These are phyloP conservation scores for Octodon degus DNA, from an alignment of 2,113 vertebrate genomes.

Conservation along the genomic window DNA sequence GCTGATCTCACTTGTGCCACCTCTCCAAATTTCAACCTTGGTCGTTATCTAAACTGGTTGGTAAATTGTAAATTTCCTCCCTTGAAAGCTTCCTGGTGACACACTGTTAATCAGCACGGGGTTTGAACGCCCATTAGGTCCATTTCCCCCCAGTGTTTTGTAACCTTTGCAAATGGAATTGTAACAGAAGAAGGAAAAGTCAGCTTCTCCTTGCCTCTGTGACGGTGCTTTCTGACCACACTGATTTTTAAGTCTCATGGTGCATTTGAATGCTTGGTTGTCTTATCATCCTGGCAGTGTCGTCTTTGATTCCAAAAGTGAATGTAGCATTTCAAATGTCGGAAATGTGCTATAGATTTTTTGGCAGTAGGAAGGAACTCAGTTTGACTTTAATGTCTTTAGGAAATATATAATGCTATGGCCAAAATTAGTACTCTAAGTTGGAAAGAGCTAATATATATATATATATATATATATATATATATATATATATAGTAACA, in stretches of 20 bases:
- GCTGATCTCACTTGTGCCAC: conserved; percentile 59
- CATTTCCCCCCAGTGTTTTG: conserved; percentile 55
- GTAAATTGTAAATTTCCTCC: conserved; percentile 50
- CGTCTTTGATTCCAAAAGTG: conserved; percentile 80
- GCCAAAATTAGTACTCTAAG: conserved; percentile 76
- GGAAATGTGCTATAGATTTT: conserved; percentile 79
- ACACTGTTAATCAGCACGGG: conserved; percentile 52
- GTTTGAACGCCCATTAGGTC: conserved; percentile 71
- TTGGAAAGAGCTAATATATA: background rate
- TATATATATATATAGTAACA: background rate
- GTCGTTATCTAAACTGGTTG: conserved; percentile 65
- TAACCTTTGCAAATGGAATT: conserved; percentile 76
- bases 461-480: background rate
- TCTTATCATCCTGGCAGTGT: conserved; percentile 82
- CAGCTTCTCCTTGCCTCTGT: conserved; percentile 59
- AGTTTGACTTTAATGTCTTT: conserved; percentile 68
- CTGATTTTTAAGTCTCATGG: conserved; percentile 77
- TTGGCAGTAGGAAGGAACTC: conserved; percentile 68
- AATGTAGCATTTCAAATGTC: conserved; percentile 80
- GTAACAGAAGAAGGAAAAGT: conserved; percentile 66
- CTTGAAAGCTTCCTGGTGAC: conserved; percentile 66
- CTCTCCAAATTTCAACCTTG: conserved; percentile 72
- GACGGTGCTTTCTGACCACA: conserved; percentile 73
- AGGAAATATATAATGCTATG: conserved; percentile 67
- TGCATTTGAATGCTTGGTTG: conserved; percentile 74